phyloP scores from a whole-genome alignment of 2,113 vertebrate genomes.

The Phalacrocorax carbo region DNA sequence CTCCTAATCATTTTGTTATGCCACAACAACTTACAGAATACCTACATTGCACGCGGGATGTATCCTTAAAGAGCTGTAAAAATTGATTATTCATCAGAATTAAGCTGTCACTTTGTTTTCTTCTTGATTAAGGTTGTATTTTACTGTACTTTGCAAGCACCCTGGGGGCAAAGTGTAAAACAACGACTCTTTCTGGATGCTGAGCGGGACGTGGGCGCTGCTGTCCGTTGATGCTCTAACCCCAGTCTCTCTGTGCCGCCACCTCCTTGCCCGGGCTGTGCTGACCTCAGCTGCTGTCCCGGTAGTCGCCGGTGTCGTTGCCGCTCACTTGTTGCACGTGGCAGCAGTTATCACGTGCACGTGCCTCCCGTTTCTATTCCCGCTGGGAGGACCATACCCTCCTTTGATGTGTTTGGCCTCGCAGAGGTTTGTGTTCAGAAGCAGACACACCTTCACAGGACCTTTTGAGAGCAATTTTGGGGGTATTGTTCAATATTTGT shows the following conservation, averaged over 20 bases:
- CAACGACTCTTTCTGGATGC: not conserved
- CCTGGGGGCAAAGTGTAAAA: not conserved
- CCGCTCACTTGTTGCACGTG: not conserved
- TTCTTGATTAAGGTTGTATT: not conserved
- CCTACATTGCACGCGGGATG: not conserved
- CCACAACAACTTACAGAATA: not conserved
- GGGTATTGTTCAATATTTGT: not conserved
- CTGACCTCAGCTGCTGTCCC: not conserved
- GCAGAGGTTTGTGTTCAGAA: not conserved
- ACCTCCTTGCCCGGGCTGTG: not conserved
- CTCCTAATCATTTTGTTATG: not conserved
- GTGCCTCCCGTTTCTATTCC: not conserved
- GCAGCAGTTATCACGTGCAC: fast-evolving
- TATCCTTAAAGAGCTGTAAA: not conserved
- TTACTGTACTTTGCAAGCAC: not conserved
- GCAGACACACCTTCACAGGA: not conserved
- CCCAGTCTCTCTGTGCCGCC: not conserved
- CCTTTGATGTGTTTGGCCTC: not conserved
- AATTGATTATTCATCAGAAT: not conserved
- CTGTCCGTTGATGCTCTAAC: too few relatives aligned
- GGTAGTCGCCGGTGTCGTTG: not conserved
- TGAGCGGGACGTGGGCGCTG: fast-evolving
- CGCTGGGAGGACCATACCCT: not conserved
- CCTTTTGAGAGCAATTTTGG: not conserved
- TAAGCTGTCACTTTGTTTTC: not conserved